Base-by-base conservation (phyloP, 2,113 vertebrate genomes). In the Erythrocebus patas region DNA sequence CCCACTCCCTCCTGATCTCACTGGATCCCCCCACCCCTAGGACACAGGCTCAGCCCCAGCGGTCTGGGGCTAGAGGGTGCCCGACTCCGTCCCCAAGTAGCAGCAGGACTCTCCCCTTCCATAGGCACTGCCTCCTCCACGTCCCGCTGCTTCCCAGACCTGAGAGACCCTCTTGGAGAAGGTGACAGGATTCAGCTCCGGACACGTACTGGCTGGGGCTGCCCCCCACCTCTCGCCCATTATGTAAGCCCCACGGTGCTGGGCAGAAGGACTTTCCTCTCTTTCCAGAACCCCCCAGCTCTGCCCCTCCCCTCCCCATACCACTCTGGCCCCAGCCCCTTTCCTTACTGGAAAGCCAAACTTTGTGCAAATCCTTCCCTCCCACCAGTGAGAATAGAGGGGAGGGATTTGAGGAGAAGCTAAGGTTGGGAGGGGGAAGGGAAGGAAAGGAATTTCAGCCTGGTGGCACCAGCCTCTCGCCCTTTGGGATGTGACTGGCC, bases 321-420 rank as follows among this genome's bases (percentile, higher is more conserved):
- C 45, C 68, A 16, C 18, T 86, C 48, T 14, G 1, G 9, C 7
- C 50, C 16, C 1, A 75, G 38, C 38, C 57, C 61, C 72, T 75
- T 75, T 75, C 22, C 40, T 50, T 23, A 27, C 20, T 2, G 50
- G 38, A 76, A 92, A 95, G 75, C 30, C 93, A 91, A 97, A 97
- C 97, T 98, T 98, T 16, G 27, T 64, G 81, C 52, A 78, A 79
- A 89, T 5, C 78, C 64, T 95, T 93, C 61, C 50, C 66, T 93
- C 79, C 93, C 55, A 85, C 45, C 73, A 8, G 48, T 6, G 73
- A 94, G 59, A 66, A 72, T 66, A 72, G 81, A 75, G 57, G 48
- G 89, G 64, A 80, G 92, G 80, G 91, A 40, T 83, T 0, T 11
- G 40, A 72, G 92, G 95, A 87, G 84, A 64, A 70, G 78, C 48